Evolutionary conservation across 2,888 invertebrate species (phyloP), one percentile per base, ranked within the genome.

Genomic region (Plutella xylostella): DNA sequence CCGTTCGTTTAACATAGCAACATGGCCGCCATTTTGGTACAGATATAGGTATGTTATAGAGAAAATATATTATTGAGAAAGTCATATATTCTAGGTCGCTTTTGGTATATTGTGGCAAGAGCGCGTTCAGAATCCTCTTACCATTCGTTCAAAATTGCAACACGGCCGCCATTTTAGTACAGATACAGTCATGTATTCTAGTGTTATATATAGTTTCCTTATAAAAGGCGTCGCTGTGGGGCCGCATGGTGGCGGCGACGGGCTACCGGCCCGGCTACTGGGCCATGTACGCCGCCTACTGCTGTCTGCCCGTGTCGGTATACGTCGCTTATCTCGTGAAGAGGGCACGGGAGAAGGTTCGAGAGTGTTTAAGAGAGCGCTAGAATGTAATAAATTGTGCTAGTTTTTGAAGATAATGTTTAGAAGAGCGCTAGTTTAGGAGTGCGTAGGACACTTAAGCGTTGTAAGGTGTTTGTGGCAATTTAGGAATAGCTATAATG

Each of bases 231-330:
- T 86, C 91, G n/a, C 62, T 89, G 42, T 93, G 92, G 91, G 92
- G 92, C 56, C 88, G 89, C 51, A 68, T 90, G 64, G 86, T 92
- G 83, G 88, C 87, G 59, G 87, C 89, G 47, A 89, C 91, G 73
- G 91, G 92, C 83, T 88, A 93, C 83, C 89, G 88, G 65, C 92
- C 93, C 40, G 91, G 91, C 61, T 89, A 89, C 85, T 94, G 93
- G 93, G 89, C 89, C 42, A 65, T 91, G 50, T 95, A 94, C 83
- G 89, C 90, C 55, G 56, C 89, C 40, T 95, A 94, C 85, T 89
- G 92, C 68, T 74, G 88, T 48, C 86, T 91, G 54, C 94, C 95
- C 46, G 68, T 93, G 56, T 61, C 75, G 48, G 70, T 87, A 25
- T 95, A 94, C 77, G 65, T 91, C 52, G 87, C 84, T 63, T 92